These are phyloP conservation scores for Acanthosoma haemorrhoidale DNA, from an alignment of 2,888 invertebrate species.

Conservation along the genomic window DNA sequence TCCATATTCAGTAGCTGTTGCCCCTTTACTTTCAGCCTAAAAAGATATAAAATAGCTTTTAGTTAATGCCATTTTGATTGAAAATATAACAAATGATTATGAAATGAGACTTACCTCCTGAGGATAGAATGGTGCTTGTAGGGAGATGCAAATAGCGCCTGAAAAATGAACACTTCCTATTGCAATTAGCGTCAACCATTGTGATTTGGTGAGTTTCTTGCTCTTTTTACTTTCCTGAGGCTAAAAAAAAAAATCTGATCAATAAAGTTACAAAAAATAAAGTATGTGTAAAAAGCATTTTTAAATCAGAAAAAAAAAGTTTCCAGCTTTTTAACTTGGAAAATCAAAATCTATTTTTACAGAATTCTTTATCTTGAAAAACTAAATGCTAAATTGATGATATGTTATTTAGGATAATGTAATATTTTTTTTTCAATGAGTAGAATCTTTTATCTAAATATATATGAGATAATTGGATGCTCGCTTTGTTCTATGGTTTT, in stretches of 20 bases:
- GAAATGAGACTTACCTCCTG: conserved; percentile 44
- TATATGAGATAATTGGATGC: too few relatives aligned
- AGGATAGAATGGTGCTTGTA: conserved; percentile 51
- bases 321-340: too few relatives aligned
- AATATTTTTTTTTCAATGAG: too few relatives aligned
- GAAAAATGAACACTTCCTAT: conserved; percentile 48
- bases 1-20: conserved; percentile 49
- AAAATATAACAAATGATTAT: background rate
- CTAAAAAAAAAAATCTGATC: conserved; percentile 7
- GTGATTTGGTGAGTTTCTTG: conserved; percentile 41
- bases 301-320: too few relatives aligned
- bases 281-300: too few relatives aligned
- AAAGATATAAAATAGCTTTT: conserved; percentile 24
- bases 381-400: too few relatives aligned
- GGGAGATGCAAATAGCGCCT: conserved; percentile 47
- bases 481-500: too few relatives aligned
- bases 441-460: too few relatives aligned
- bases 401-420: too few relatives aligned
- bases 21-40: conserved; percentile 49
- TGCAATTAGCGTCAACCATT: conserved; percentile 45
- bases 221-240: conserved; percentile 9
- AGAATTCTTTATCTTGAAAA: too few relatives aligned
- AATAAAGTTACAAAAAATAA: too few relatives aligned
- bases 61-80: background rate
- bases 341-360: too few relatives aligned